phyloP scores from a whole-genome alignment of 2,113 vertebrate genomes.

The Promerops cafer region DNA sequence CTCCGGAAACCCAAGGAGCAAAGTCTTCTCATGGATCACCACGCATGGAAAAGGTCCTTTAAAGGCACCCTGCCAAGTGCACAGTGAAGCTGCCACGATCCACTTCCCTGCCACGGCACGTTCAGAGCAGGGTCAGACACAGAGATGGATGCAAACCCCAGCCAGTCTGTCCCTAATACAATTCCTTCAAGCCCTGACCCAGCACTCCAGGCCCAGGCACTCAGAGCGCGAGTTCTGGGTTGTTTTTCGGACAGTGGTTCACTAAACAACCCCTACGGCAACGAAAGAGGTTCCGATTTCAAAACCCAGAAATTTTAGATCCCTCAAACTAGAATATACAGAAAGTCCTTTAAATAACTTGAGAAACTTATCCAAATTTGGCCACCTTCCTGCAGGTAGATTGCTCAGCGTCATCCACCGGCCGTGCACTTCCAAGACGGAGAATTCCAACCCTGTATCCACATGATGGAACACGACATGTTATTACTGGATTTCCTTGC shows the following conservation, averaged over 20 bases:
- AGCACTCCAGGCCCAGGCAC: no score
- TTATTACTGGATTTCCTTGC: neutral
- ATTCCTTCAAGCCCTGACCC: neutral
- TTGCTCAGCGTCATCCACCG: neutral
- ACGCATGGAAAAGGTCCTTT: accelerated
- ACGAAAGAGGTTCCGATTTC: neutral
- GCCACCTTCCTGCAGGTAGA: neutral
- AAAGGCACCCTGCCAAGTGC: neutral
- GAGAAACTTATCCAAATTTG: neutral
- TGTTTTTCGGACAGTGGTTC: neutral
- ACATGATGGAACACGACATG: accelerated
- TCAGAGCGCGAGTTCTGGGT: accelerated
- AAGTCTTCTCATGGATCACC: neutral
- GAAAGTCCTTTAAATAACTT: neutral
- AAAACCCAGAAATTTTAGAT: neutral
- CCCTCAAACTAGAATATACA: neutral
- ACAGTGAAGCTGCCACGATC: neutral
- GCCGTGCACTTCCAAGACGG: neutral
- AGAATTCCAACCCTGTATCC: neutral
- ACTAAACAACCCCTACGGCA: neutral
- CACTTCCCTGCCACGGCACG: accelerated
- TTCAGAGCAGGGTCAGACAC: neutral
- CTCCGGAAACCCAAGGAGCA: neutral
- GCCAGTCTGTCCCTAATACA: neutral
- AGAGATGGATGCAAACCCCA: neutral